These are phyloP conservation scores for Pungitius pungitius DNA, from an alignment of 2,113 vertebrate genomes.

Conservation along the genomic window DNA sequence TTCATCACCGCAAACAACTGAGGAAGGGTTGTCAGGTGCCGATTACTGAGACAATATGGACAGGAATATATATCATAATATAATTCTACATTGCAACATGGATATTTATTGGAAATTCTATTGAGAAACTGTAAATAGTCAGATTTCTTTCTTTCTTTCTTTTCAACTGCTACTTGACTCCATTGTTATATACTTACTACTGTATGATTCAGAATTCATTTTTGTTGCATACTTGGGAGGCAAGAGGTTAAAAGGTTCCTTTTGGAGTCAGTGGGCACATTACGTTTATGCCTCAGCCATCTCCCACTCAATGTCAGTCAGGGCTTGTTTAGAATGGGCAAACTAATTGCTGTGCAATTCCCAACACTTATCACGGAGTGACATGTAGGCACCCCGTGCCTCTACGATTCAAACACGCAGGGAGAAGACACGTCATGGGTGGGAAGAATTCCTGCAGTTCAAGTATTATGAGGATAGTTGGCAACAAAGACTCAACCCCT, in stretches of 20 bases:
- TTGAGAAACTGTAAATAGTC: background rate
- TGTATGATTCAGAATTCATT: too few relatives aligned
- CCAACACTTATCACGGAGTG: conserved; percentile 62
- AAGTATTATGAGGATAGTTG: conserved; percentile 53
- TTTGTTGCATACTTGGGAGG: conserved; percentile 17
- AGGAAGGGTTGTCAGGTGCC: too few relatives aligned
- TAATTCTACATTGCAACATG: background rate
- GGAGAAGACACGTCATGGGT: conserved; percentile 55
- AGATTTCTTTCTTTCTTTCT: background rate
- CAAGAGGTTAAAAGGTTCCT: conserved; percentile 31
- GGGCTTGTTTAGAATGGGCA: conserved; percentile 54
- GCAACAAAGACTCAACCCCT: conserved; percentile 50
- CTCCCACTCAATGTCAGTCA: conserved; percentile 55
- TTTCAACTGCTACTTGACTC: background rate
- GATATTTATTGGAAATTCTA: background rate
- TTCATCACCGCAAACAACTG: background rate
- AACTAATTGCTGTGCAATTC: conserved; percentile 69
- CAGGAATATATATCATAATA: background rate
- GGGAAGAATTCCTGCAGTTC: conserved; percentile 57
- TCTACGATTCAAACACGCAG: conserved; percentile 55
- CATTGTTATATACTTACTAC: background rate
- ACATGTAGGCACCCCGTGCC: conserved; percentile 53
- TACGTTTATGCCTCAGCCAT: conserved; percentile 61
- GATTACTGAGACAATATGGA: background rate
- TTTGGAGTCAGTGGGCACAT: conserved; percentile 45